Evolutionary conservation across 23 tunicate genomes (phyloP), one percentile per base, ranked within the genome.

Genomic region (Ciona savignyi): DNA sequence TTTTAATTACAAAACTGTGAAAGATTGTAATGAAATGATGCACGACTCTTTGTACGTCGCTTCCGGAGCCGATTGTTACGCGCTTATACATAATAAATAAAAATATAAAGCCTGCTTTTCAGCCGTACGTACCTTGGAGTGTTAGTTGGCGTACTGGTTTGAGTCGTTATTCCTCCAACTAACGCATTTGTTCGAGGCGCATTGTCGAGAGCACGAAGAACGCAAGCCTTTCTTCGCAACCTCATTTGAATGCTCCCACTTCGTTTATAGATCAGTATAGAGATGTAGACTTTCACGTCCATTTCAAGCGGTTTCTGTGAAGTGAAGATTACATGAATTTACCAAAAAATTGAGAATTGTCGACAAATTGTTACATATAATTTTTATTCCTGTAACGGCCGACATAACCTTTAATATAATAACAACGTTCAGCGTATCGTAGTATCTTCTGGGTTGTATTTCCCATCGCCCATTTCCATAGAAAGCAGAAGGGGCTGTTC

Each of bases 361-460:
- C n/a, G n/a, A n/a, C n/a, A n/a, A n/a, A n/a, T n/a, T n/a, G n/a
- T n/a, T n/a, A n/a, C n/a, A n/a, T n/a, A n/a, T n/a, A 11, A 65
- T 25, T 32, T 69, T 9, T 69, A 15, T 32, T 29, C 23, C 25
- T 32, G 21, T 70, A 0, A 19, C 19, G 20, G n/a, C 11, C 20
- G 62, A 19, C 4, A 0, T 78, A 23, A 90, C 97, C 85, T 93
- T 95, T 28, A 95, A 67, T 25, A 95, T 90, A 63, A 95, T 90
- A 27, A 95, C 99, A 30, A 95, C 86, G 62, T 95, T 95, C 25
- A 95, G 70, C 4, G 99, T 95, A 86, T 95, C 95, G 86, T 95
- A 95, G 62, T 95, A 95, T 32, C 85, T 63, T 28, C 91, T 67
- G 4, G 99, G 99, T 70, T 90, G 95, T 27, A 95, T 82, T 48